Evolutionary conservation across 2,113 vertebrate genomes (phyloP).

Genomic region (Arenaria interpres): DNA sequence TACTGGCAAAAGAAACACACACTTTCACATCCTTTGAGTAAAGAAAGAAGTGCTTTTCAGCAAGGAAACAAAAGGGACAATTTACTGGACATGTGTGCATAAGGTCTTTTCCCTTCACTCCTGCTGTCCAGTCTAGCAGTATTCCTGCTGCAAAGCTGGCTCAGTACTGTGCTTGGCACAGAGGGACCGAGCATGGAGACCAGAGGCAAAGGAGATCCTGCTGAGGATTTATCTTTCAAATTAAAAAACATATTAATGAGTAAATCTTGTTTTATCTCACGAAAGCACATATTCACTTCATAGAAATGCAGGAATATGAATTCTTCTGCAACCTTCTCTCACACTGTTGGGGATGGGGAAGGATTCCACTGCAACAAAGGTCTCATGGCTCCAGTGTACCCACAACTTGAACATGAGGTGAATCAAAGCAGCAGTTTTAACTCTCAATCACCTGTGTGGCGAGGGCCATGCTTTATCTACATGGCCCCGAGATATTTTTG

Average conservation of each 20-base stretch:
- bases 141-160: constrained; percentile 38
- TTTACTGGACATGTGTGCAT: neutral
- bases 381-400: neutral
- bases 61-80: neutral
- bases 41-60: neutral
- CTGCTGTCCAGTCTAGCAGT: neutral
- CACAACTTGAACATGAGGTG: neutral
- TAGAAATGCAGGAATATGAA: neutral
- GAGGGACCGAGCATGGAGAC: neutral
- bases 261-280: neutral
- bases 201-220: neutral
- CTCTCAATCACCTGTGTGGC: neutral
- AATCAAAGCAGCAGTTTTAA: neutral
- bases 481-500: neutral
- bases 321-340: neutral
- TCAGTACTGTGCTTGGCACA: neutral
- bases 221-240: neutral
- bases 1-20: neutral
- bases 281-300: neutral
- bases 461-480: neutral
- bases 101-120: neutral
- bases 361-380: neutral
- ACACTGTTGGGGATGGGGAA: neutral
- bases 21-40: neutral
- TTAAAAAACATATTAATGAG: neutral